Base-by-base conservation (phyloP, 37 sponge, comb jelly and placozoan genomes). In the Petrosia ficiformis region DNA sequence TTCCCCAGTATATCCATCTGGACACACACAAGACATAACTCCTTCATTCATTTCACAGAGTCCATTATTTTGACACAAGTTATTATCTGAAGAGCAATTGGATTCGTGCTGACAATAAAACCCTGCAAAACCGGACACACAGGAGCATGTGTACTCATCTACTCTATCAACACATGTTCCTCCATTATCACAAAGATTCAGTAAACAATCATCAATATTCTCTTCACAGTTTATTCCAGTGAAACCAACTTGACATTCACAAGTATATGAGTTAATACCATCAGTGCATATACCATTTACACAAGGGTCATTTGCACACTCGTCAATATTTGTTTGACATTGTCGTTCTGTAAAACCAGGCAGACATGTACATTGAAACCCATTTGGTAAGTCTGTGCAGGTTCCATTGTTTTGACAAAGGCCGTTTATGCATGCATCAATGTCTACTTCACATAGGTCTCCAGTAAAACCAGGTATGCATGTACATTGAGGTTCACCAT, bases 171-270 rank as follows among this genome's bases (percentile, higher is more conserved):
- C 29, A 37, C 82, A 80, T 1, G 63, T 36, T 3, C 75, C 87
- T 25, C 76, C 82, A 61, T 87, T 87, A 40, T 70, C 57, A 76
- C 82, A 87, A 33, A 10, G 16, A 35, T 26, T 4, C 22, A 14
- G 16, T 11, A 8, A 5, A 34, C 67, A 82, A 1, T 76, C 38
- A 76, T 82, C 59, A 42, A 71, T 71, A 36, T 71, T 71, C n/a
- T 42, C 26, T 21, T 30, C n/a, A 36, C 71, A 71, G 48, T 43
- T n/a, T 2, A 3, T 3, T 2, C 71, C 71, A 39, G 31, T 71
- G 48, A 39, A 71, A 43, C 71, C 71, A 40, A 44, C 44, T 25
- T 22, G 44, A 39, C 71, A 71, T 29, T 3, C 11, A 32, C 78
- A 77, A 3, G 52, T 16, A 37, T 58, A 65, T 28, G 5, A 22